These are phyloP conservation scores for Rhynchomys soricoides DNA, from an alignment of 2,113 vertebrate species.

Conservation along the genomic window DNA sequence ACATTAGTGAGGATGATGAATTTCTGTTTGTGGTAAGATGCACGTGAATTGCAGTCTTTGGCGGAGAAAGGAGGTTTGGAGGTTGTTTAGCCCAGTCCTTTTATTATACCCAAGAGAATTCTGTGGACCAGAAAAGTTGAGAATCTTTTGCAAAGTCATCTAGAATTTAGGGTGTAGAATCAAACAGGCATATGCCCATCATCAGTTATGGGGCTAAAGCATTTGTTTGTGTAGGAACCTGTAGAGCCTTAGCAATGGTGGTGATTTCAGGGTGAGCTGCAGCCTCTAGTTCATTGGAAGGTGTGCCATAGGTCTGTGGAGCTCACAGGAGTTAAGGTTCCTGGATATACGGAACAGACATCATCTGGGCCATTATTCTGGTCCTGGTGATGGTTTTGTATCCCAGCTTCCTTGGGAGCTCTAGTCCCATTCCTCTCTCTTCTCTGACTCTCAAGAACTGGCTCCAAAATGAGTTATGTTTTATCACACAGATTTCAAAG, in stretches of 20 bases:
- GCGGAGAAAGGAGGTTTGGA: neutral
- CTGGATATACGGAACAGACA: neutral
- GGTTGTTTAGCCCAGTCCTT: neutral
- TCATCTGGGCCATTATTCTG: neutral
- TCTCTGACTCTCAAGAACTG: neutral
- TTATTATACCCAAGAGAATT: neutral
- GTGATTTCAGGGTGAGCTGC: neutral
- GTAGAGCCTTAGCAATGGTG: neutral
- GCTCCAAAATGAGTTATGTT: neutral
- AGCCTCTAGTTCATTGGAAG: neutral
- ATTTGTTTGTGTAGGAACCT: neutral
- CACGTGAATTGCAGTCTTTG: slow-evolving; percentile 24
- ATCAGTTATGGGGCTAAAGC: neutral
- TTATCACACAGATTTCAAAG: neutral
- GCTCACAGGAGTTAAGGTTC: neutral
- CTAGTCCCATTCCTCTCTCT: neutral
- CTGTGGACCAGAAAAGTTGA: neutral
- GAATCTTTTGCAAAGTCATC: neutral
- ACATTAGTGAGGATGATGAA: slow-evolving; percentile 56
- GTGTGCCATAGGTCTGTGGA: neutral
- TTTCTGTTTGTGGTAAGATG: slow-evolving; percentile 17
- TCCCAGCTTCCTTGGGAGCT: neutral
- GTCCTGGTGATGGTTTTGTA: neutral
- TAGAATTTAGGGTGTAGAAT: neutral
- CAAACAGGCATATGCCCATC: neutral